Base-by-base conservation (phyloP, 1,140 invertebrate species). In the Leucophenga varia region DNA sequence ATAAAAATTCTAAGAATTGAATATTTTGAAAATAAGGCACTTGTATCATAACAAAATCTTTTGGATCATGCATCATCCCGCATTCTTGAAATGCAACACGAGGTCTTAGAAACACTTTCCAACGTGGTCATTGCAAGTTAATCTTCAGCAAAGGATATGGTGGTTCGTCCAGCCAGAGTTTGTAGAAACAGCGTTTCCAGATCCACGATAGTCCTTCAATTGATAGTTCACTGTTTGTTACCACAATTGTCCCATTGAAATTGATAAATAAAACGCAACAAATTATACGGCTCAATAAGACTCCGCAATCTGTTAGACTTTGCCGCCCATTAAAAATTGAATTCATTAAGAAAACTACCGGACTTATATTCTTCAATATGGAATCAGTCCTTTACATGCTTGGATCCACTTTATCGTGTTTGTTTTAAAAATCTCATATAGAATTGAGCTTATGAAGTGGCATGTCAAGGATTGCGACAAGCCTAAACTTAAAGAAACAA, bases 231-330 rank as follows among this genome's bases (percentile, higher is more conserved):
- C n/a, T 47, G 44, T 39, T 39, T 47, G 44, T 47, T n/a, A 39
- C 35, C 14, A 36, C 36, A 19, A n/a, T 20, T 21, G 36, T 36
- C 20, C 22, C 44, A n/a, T 37, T 39, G 14, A 47, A 47, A 13
- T 47, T 47, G 22, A 19, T 47, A n/a, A 34, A 45, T 39, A 31
- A 35, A 5, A 47, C 22, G 39, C 35, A 28, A 31, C 36, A 13
- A 38, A 28, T 47, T 47, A 47, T 39, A 38, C 39, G 44, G 44
- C 20, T 47, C 35, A 32, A 47, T 14, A 22, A 34, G 7, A n/a
- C 31, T 28, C 40, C 31, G 41, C 40, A 49, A 18, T 49, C 31
- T 28, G 31, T 49, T 43, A 20, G 40, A 43, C 37, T 43, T 43
- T 43, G 31, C n/a, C 35, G 40, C 12, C 47, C 22, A 6, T 10